These are phyloP conservation scores for Cynodonichthys magdalenae DNA, from an alignment of 2,797 vertebrate species.

Conservation along the genomic window DNA sequence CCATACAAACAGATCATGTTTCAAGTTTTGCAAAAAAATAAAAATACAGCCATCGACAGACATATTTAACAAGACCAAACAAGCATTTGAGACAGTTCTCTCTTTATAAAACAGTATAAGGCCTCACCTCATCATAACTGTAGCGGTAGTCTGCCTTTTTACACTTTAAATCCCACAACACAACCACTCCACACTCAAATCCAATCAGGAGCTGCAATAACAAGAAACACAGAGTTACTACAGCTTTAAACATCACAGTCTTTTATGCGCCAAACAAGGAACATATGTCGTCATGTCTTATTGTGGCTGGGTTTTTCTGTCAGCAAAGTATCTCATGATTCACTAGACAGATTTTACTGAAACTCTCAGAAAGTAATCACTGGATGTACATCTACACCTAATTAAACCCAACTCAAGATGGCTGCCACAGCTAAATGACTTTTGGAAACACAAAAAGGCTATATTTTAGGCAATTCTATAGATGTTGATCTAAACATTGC, in stretches of 20 bases:
- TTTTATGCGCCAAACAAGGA: neutral
- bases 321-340: too few species aligned
- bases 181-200: conserved; percentile 94
- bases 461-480: too few species aligned
- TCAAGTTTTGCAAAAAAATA: conserved; percentile 11
- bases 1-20: neutral
- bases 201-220: conserved; percentile 93
- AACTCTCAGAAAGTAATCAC: too few species aligned
- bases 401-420: too few species aligned
- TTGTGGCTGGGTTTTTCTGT: too few species aligned
- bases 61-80: conserved; percentile 1
- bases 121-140: conserved; percentile 94
- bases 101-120: neutral
- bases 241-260: neutral
- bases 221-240: conserved; percentile 20
- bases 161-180: conserved; percentile 96
- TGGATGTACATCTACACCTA: too few species aligned
- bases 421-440: too few species aligned
- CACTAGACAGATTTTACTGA: too few species aligned
- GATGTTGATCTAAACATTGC: too few species aligned
- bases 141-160: conserved; percentile 99
- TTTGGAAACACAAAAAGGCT: too few species aligned
- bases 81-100: conserved; percentile 14
- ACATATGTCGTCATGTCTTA: neutral
- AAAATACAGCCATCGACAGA: neutral